Base-by-base conservation (phyloP, 2,113 vertebrate genomes). In the Octodon degus region DNA sequence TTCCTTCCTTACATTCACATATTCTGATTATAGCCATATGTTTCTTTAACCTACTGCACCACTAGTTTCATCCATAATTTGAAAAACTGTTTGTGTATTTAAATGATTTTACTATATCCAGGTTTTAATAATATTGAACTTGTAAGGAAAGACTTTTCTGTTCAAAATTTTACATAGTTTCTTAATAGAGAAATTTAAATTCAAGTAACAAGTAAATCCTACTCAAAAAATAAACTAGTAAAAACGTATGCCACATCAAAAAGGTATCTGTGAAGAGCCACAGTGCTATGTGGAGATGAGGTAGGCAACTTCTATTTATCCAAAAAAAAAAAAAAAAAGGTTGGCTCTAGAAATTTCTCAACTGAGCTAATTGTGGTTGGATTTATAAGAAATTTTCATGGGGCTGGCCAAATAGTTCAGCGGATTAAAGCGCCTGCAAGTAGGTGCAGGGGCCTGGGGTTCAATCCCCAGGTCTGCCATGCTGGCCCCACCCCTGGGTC, bases 161-260 rank as follows among this genome's bases (percentile, higher is more conserved):
- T 25, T 87, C 10, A 86, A 93, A 93, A 91, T 91, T 32, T 55
- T 60, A 72, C 90, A 79, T 68, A 87, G 50, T 22, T 68, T 82
- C 86, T 91, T 89, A 14, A 60, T 43, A 40, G 24, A 87, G 24
- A 27, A 63, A 76, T 90, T 80, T 83, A 70, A 79, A 97, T 43
- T 40, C 17, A 37, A 82, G 1, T 68, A 91, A 19, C 47, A 47
- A 16, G 25, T 77, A 30, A 79, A 32, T 50, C 43, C 40, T 14
- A 37, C 65, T 16, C 74, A 89, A 60, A 92, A 89, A 30, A 5
- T 14, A 74, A 92, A 90, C 30, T 74, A 34, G 24, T 4, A 24
- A 70, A 80, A 30, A 32, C 37, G 13, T 2, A 60, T 1, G 24
- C 13, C 12, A 30, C 2, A 5, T 19, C 60, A 93, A 77, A 87